Evolutionary conservation across 2,888 invertebrate species (phyloP).

Genomic region (Syrphus vitripennis): DNA sequence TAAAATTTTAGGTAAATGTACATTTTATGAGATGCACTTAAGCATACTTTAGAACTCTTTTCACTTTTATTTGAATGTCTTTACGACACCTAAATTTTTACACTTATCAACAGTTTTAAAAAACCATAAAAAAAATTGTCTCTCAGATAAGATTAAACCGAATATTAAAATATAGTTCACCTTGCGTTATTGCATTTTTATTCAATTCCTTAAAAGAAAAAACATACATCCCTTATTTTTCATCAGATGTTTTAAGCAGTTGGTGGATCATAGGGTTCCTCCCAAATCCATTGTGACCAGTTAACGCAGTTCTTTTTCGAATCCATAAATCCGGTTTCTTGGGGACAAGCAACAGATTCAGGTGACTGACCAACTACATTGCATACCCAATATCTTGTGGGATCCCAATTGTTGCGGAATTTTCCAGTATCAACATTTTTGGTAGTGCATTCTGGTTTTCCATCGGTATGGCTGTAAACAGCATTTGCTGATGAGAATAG

Average conservation of each 20-base stretch:
- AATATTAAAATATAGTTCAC: too few species aligned
- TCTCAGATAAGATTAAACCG: too few species aligned
- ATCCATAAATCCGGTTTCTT: constrained; percentile 72
- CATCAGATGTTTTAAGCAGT: constrained; percentile 13
- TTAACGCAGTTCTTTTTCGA: constrained; percentile 74
- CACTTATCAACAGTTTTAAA: too few species aligned
- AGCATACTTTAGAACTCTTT: too few species aligned
- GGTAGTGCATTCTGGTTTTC: constrained; percentile 75
- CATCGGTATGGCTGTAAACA: constrained; percentile 64
- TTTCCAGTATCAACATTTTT: constrained; percentile 72
- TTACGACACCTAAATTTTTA: too few species aligned
- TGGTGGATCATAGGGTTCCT: constrained; percentile 73
- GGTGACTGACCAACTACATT: constrained; percentile 61
- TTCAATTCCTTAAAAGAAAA: background rate
- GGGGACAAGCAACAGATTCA: constrained; percentile 72
- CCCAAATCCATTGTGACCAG: constrained; percentile 77
- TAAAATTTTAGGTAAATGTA: too few species aligned
- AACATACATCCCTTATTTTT: background rate
- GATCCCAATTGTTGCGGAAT: constrained; percentile 76
- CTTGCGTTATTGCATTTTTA: background rate
- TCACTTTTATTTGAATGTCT: background rate
- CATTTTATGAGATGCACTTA: too few species aligned
- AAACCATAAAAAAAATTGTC: too few species aligned
- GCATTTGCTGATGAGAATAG: constrained; percentile 44
- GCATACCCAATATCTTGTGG: constrained; percentile 76